Evolutionary conservation across 2,113 vertebrate genomes (phyloP), one percentile per base, ranked within the genome.

Genomic region (Marmota monax): DNA sequence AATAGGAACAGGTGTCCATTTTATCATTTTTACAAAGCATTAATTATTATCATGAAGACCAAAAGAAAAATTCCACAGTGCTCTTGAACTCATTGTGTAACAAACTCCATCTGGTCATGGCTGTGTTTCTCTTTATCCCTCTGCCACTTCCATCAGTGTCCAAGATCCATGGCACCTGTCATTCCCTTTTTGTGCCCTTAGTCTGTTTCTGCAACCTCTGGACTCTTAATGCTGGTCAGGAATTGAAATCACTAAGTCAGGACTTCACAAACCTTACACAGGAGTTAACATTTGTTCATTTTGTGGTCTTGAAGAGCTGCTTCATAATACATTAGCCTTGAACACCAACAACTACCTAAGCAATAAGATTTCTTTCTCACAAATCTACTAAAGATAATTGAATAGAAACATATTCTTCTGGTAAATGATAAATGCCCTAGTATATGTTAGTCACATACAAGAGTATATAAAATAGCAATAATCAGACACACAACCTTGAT

Each of bases 301-400:
- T 45, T 63, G 29, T 79, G 23, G 7, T 76, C 88, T 93, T 94
- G 18, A 16, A 32, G 70, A 94, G 23, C 1, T 58, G 76, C 95
- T 45, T 96, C 83, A 69, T 69, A 42, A 63, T 95, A 95, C 61
- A 65, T 79, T 11, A 51, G 29, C 22, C 61, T n/a, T 82, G 9
- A 92, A 94, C 94, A 73, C 85, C 73, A 73, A 4, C 90, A 90
- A 72, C 17, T 80, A 76, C 37, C 42, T 76, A 29, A 48, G 20
- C 1, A 39, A 18, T 69, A 63, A 61, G 42, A 84, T 69, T 93
- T 88, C 37, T 79, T 3, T 79, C 58, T 74, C 23, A 79, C 39
- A 78, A 77, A 56, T 25, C 42, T 86, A n/a, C 32, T 83, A 9
- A 56, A n/a, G 22, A 88, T 23, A 92, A 69, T 1, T 63, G 25